Conservation (phyloP, 2,888 invertebrate genomes). For the Ophion slaviceki region DNA sequence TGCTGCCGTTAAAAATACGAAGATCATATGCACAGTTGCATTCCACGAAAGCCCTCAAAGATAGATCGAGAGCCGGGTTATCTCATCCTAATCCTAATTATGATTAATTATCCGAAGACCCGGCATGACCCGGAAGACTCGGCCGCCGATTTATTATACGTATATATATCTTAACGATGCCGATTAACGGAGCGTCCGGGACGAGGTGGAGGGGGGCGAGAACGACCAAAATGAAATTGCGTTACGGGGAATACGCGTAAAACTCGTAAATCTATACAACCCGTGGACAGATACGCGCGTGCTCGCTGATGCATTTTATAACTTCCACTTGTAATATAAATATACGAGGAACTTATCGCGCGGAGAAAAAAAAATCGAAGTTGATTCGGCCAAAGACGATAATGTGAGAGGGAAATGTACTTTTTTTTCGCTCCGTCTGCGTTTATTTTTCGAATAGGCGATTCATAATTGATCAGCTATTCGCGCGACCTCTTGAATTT, state of each 20-base stretch:
- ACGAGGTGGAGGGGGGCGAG: not conserved
- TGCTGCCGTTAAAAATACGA: not conserved
- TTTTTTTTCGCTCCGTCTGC: too few relatives aligned
- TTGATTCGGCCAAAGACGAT: too few relatives aligned
- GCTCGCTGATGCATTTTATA: slow-evolving; percentile 35
- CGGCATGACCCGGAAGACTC: slow-evolving; percentile 61
- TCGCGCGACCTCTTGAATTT: too few relatives aligned
- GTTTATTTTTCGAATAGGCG: too few relatives aligned
- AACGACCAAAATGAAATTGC: slow-evolving; percentile 32
- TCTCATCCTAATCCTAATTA: slow-evolving; percentile 66
- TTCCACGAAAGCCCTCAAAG: slow-evolving; percentile 54
- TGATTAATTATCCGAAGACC: slow-evolving; percentile 64
- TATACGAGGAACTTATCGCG: not conserved
- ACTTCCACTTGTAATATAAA: not conserved
- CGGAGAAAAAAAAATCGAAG: not conserved
- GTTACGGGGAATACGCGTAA: slow-evolving; percentile 33
- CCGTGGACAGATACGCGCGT: slow-evolving; percentile 9
- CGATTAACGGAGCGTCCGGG: slow-evolving; percentile 25
- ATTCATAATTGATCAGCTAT: too few relatives aligned
- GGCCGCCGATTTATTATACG: slow-evolving; percentile 22
- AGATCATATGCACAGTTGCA: slow-evolving; percentile 2
- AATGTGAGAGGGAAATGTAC: too few relatives aligned
- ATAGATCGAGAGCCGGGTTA: slow-evolving; percentile 18
- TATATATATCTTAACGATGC: slow-evolving; percentile 60
- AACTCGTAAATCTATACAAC: slow-evolving; percentile 5